A percentile compares a stretch with the other conserved stretches of the same genome.
These are phyloP conservation scores for Zaprionus obscuricornis DNA, from an alignment of 2,888 invertebrate species.

Conservation along the genomic window DNA sequence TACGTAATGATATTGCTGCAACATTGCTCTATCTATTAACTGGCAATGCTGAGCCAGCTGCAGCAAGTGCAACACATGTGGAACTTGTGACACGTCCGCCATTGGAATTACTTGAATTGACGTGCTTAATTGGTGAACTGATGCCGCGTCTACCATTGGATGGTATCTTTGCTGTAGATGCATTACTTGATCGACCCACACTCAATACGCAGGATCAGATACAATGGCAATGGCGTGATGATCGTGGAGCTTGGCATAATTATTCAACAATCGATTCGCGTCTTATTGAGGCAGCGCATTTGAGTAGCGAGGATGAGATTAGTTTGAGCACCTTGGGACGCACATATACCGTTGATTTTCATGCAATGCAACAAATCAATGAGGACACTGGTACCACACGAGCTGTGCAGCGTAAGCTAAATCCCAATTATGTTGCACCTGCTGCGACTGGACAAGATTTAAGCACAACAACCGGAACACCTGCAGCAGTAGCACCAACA, in stretches of 20 bases:
- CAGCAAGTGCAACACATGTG: constrained; percentile 85
- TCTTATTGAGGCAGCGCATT: constrained; percentile 97
- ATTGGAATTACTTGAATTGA: constrained; percentile 98
- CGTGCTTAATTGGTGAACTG: constrained; percentile 97
- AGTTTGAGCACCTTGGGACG: constrained; percentile 95
- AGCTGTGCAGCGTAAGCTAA: constrained; percentile 92
- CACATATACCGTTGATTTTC: constrained; percentile 97
- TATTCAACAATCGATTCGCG: constrained; percentile 97
- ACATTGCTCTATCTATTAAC: constrained; percentile 97
- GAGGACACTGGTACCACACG: constrained; percentile 98
- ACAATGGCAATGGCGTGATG: constrained; percentile 99
- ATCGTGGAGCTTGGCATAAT: constrained; percentile 95
- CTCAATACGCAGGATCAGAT: constrained; percentile 89
- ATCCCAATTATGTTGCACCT: constrained; percentile 85
- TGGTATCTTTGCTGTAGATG: constrained; percentile 97
- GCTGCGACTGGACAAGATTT: constrained; percentile 76
- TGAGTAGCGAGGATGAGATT: constrained; percentile 97
- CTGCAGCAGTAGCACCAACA: constrained; percentile 53
- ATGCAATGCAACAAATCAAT: constrained; percentile 99
- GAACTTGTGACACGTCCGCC: constrained; percentile 96
- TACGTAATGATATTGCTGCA: constrained; percentile 97
- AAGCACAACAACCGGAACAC: constrained; percentile 54
- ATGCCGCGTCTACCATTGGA: constrained; percentile 98
- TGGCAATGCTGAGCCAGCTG: constrained; percentile 89
- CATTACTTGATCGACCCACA: constrained; percentile 91